These are phyloP conservation scores for Dendrolimus punctatus DNA, from an alignment of 1,140 invertebrate genomes.

Conservation along the genomic window DNA sequence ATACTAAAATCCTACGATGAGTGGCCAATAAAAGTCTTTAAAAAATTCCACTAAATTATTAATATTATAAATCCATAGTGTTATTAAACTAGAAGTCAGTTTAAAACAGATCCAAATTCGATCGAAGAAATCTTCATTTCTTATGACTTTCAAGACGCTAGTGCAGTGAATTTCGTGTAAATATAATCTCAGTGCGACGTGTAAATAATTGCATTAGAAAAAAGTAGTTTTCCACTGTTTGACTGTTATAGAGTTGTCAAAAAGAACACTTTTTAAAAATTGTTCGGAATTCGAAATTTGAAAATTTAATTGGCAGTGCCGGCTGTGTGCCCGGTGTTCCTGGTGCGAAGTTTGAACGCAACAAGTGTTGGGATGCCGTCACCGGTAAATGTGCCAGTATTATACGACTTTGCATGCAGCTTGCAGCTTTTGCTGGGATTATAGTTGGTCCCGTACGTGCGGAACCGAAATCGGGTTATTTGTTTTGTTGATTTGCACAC, in stretches of 20 bases:
- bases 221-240: conserved; percentile 37
- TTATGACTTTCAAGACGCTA: too few species aligned
- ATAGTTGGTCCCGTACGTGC: conserved; percentile 24
- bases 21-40: too few species aligned
- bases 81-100: not conserved
- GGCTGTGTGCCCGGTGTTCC: not conserved
- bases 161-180: too few species aligned
- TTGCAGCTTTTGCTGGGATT: conserved; percentile 42
- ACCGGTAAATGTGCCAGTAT: conserved; percentile 63
- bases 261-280: too few species aligned
- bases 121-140: too few species aligned
- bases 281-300: not conserved
- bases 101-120: conserved; percentile 5
- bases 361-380: conserved; percentile 65
- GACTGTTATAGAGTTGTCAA: too few species aligned
- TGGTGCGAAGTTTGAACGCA: conserved; percentile 43
- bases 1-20: conserved; percentile 2
- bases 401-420: conserved; percentile 56
- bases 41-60: too few species aligned
- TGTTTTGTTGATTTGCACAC: conserved; percentile 22
- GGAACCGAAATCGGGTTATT: conserved; percentile 25
- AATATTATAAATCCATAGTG: too few species aligned
- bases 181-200: not conserved
- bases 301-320: too few species aligned
- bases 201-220: conserved; percentile 18